Evolutionary conservation across 2,888 invertebrate species (phyloP).

Genomic region (Spodoptera littoralis): DNA sequence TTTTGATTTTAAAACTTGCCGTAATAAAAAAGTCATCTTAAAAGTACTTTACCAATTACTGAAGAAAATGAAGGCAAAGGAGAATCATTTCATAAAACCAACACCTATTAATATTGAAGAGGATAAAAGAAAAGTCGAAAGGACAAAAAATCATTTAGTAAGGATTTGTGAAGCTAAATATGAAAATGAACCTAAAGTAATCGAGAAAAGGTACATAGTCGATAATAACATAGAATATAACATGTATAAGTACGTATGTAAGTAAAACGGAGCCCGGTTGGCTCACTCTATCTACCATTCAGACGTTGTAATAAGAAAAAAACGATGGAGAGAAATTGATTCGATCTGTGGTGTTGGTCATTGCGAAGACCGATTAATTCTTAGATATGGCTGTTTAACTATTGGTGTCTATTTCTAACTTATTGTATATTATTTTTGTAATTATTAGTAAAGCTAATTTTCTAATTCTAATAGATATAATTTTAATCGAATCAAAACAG

Average conservation of each 20-base stretch:
- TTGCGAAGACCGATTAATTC: constrained; percentile 50
- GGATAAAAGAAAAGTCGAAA: too few relatives aligned
- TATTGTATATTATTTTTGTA: too few relatives aligned
- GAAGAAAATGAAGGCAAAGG: background rate
- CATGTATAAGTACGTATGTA: constrained; percentile 28
- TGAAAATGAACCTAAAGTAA: too few relatives aligned
- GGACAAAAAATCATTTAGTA: background rate
- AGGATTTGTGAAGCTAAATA: constrained; percentile 4
- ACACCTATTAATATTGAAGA: too few relatives aligned
- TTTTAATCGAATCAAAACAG: too few relatives aligned
- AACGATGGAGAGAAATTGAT: constrained; percentile 76
- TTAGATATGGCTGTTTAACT: constrained; percentile 51
- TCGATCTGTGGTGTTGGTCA: constrained; percentile 66
- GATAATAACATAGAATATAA: constrained; percentile 28
- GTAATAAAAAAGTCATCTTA: constrained; percentile 21
- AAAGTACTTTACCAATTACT: constrained; percentile 2
- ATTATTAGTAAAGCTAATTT: too few relatives aligned
- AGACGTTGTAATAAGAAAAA: constrained; percentile 68
- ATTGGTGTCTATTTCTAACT: background rate
- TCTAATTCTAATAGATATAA: too few relatives aligned
- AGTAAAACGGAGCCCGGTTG: constrained; percentile 59
- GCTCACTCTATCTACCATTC: constrained; percentile 64
- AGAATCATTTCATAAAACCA: background rate
- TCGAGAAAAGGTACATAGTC: constrained; percentile 6
- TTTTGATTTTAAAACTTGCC: constrained; percentile 23